These are phyloP conservation scores for Etia nguti DNA, from an alignment of 2,113 vertebrate species.

Conservation along the genomic window DNA sequence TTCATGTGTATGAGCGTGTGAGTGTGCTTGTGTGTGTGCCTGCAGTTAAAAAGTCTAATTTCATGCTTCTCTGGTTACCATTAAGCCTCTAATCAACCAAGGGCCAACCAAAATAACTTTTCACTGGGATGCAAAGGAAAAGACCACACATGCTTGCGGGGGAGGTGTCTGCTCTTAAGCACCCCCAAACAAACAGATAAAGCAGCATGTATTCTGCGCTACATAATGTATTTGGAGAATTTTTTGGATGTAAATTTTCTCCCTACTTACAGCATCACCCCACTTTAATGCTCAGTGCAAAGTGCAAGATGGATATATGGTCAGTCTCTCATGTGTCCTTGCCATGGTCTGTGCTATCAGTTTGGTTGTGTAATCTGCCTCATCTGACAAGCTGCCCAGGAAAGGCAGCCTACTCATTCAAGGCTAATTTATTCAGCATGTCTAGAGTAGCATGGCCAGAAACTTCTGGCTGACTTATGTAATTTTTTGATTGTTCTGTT, in stretches of 20 bases:
- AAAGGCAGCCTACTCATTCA: conserved; percentile 17
- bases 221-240: neutral
- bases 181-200: neutral
- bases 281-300: neutral
- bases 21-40: neutral
- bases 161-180: neutral
- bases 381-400: conserved; percentile 7
- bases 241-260: neutral
- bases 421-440: neutral
- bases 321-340: neutral
- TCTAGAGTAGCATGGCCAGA: neutral
- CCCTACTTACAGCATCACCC: neutral
- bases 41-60: conserved; percentile 16
- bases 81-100: conserved; percentile 26
- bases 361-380: conserved; percentile 11
- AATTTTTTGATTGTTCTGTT: neutral
- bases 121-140: conserved; percentile 6
- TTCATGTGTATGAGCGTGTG: neutral
- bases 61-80: conserved; percentile 37
- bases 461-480: neutral
- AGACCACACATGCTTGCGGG: conserved; percentile 11
- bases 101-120: neutral
- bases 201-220: neutral
- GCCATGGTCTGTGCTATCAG: neutral
- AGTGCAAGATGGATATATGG: neutral